These are phyloP conservation scores for Aphis craccivora DNA, from an alignment of 1,140 invertebrate species.

Conservation along the genomic window DNA sequence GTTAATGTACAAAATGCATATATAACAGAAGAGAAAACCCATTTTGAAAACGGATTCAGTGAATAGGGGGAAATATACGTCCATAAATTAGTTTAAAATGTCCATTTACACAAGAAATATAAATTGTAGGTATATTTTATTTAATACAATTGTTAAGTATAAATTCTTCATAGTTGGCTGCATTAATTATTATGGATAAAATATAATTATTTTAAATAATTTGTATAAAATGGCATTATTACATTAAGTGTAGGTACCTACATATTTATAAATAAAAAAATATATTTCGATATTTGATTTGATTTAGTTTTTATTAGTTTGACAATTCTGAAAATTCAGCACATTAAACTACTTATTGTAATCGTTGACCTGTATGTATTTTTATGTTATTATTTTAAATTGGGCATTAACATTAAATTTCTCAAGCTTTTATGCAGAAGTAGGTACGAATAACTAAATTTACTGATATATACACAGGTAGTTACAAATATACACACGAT, in stretches of 20 bases:
- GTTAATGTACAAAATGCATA: conserved; percentile 9
- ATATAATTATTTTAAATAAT: background rate
- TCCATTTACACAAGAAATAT: background rate
- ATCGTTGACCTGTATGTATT: background rate
- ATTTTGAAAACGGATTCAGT: background rate
- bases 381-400: background rate
- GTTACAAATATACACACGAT: background rate
- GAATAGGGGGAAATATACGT: background rate
- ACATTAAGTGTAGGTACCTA: background rate
- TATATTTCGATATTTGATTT: background rate
- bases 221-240: background rate
- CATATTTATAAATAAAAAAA: background rate
- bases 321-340: too few relatives aligned
- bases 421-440: too few relatives aligned
- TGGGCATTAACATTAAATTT: too few relatives aligned
- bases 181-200: background rate
- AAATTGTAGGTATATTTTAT: background rate
- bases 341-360: background rate
- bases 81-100: background rate
- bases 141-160: background rate
- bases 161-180: background rate
- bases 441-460: too few relatives aligned
- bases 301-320: background rate
- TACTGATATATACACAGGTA: too few relatives aligned
- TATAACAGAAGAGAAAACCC: background rate